These are phyloP conservation scores for Arremon aurantiirostris DNA, from an alignment of 2,797 vertebrate species.

Conservation along the genomic window DNA sequence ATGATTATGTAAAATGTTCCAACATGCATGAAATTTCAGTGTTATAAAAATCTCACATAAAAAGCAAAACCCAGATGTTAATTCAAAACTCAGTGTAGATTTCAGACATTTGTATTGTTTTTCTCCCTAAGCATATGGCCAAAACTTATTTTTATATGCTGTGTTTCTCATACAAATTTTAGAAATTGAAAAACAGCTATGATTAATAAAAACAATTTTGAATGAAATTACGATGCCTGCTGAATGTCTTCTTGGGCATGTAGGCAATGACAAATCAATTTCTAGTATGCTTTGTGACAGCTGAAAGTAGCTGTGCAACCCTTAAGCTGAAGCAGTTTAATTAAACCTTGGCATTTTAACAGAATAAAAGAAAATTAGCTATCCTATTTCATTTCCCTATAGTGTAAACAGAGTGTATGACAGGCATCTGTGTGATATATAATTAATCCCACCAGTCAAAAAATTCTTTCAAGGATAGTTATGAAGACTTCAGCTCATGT, in stretches of 20 bases:
- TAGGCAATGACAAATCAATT: conserved; percentile 50
- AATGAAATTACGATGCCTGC: conserved; percentile 1
- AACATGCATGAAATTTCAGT: neutral
- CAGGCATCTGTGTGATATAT: conserved; percentile 43
- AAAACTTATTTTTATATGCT: conserved; percentile 6
- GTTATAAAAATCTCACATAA: neutral
- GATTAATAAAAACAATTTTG: conserved; percentile 48
- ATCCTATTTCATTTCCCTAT: conserved; percentile 49
- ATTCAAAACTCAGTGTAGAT: neutral
- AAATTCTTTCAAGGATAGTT: conserved; percentile 27
- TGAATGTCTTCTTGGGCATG: conserved; percentile 35
- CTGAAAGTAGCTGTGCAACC: conserved; percentile 36
- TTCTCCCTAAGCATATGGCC: neutral
- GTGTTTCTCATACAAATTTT: conserved; percentile 12
- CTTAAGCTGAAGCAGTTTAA: conserved; percentile 60
- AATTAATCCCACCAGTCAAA: conserved; percentile 52
- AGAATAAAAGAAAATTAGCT: conserved; percentile 61
- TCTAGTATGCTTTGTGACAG: conserved; percentile 41
- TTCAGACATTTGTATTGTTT: conserved; percentile 10
- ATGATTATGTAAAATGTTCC: neutral
- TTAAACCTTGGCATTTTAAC: conserved; percentile 65
- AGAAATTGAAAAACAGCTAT: neutral
- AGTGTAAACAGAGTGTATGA: conserved; percentile 51
- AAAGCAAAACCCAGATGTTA: neutral
- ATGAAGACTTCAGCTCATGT: neutral